Base-by-base conservation (phyloP, 1,140 invertebrate genomes). In the Conus betulinus region DNA sequence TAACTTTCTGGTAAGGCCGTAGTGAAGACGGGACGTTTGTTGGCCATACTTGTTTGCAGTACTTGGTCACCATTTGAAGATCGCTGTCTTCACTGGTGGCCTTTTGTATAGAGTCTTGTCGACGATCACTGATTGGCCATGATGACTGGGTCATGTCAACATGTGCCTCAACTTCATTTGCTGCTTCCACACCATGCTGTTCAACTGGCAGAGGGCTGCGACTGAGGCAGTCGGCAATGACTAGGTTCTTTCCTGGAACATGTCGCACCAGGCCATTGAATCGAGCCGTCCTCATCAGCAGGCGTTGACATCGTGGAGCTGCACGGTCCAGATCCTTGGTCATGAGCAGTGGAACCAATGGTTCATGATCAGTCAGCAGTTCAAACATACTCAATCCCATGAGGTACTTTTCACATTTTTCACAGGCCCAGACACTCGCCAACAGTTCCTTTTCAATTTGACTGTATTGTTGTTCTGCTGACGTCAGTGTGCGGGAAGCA, bases 381-480 rank as follows among this genome's bases (percentile, higher is more conserved):
- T 84, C 85, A 93, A 93, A 90, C 7, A 52, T 23, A 8, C 39
- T 57, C 51, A 82, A n/a, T 53, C 81, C 52, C 17, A 82, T 52
- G 20, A 82, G 81, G 81, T 74, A 82, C 7, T 51, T 52, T 91
- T n/a, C n/a, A n/a, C n/a, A n/a, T n/a, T n/a, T n/a, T n/a, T n/a
- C n/a, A n/a, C n/a, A n/a, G n/a, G n/a, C n/a, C n/a, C n/a, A n/a
- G n/a, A n/a, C n/a, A n/a, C n/a, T n/a, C n/a, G n/a, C n/a, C n/a
- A n/a, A n/a, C 10, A 94, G 95, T 93, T 97, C 96, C 91, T 95
- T 96, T 81, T 97, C 96, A 57, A 96, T 95, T 89, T 96, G 95
- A 20, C 94, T 91, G 84, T 96, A 96, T 78, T 94, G 95, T 90
- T 92, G 88, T 90, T 96, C 95, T 7, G 95, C 11, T 25, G 25